Evolutionary conservation across 2,888 invertebrate species (phyloP).

Genomic region (Drosophila kokeensis): DNA sequence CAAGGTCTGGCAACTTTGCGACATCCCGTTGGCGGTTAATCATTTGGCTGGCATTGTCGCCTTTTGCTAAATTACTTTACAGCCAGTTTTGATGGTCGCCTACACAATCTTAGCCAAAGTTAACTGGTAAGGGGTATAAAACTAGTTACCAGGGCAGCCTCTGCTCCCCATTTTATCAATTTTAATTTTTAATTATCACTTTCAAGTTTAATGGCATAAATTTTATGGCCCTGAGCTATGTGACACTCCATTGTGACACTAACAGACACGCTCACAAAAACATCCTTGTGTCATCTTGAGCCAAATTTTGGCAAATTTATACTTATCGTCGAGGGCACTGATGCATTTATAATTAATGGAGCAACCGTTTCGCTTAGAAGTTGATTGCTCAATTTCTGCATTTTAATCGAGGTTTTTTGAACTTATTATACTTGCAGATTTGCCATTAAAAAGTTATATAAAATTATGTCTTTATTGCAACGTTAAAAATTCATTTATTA

Average conservation of each 20-base stretch:
- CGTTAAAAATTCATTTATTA: not conserved
- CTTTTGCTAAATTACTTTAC: constrained; percentile 70
- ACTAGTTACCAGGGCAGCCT: constrained; percentile 8
- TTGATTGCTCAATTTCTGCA: constrained; percentile 15
- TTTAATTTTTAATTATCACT: constrained; percentile 78
- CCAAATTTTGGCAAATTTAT: constrained; percentile 13
- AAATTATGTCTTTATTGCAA: not conserved
- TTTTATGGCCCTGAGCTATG: constrained; percentile 74
- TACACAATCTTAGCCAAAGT: constrained; percentile 50
- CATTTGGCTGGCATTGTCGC: constrained; percentile 58
- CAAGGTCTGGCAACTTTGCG: constrained; percentile 46
- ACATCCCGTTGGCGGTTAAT: constrained; percentile 49
- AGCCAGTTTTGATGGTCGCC: constrained; percentile 72
- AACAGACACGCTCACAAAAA: not conserved
- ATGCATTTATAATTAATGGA: constrained; percentile 38
- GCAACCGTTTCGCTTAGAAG: constrained; percentile 21
- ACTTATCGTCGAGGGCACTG: constrained; percentile 1
- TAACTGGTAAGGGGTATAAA: constrained; percentile 7
- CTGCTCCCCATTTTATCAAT: constrained; percentile 58
- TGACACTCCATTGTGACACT: constrained; percentile 45
- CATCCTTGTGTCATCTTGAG: not conserved
- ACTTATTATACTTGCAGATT: not conserved
- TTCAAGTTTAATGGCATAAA: constrained; percentile 76
- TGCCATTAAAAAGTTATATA: not conserved
- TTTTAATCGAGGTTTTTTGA: constrained; percentile 9